A percentile compares a stretch with the other conserved stretches of the same genome.
Conservation (phyloP, 2,113 vertebrate genomes). For the Laticauda laticaudata region DNA sequence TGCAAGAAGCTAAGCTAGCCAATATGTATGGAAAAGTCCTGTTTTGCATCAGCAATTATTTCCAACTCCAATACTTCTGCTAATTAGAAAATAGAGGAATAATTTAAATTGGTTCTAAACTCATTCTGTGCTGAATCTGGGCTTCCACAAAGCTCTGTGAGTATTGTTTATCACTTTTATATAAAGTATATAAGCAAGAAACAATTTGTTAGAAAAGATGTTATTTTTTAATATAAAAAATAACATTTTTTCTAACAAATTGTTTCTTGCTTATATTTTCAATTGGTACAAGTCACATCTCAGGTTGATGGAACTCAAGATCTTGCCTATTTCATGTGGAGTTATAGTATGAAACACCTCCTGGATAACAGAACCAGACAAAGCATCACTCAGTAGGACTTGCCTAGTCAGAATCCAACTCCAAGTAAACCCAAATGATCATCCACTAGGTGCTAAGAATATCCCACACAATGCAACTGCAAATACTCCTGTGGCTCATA, state of each 20-base stretch:
- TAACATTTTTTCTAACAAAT: neutral
- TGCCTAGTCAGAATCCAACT: neutral
- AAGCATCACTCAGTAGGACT: neutral
- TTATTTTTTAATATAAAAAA: neutral
- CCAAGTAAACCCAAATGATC: neutral
- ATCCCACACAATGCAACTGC: neutral
- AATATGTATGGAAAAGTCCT: neutral
- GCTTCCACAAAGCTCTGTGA: neutral
- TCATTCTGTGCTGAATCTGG: neutral
- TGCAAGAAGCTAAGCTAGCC: neutral
- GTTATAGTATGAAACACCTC: neutral
- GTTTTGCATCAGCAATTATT: neutral
- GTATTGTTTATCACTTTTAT: neutral
- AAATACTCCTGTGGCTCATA: neutral
- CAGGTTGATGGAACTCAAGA: neutral
- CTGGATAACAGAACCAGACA: neutral
- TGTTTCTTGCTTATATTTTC: neutral
- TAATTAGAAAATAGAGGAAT: neutral
- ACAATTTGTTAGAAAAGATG: no score
- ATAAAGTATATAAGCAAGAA: neutral
- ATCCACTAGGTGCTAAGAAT: neutral
- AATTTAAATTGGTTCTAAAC: neutral
- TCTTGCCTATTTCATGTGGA: neutral
- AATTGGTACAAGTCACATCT: neutral
- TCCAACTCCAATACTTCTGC: neutral